These are phyloP conservation scores for Celastrina argiolus DNA, from an alignment of 2,888 invertebrate species.

Conservation along the genomic window DNA sequence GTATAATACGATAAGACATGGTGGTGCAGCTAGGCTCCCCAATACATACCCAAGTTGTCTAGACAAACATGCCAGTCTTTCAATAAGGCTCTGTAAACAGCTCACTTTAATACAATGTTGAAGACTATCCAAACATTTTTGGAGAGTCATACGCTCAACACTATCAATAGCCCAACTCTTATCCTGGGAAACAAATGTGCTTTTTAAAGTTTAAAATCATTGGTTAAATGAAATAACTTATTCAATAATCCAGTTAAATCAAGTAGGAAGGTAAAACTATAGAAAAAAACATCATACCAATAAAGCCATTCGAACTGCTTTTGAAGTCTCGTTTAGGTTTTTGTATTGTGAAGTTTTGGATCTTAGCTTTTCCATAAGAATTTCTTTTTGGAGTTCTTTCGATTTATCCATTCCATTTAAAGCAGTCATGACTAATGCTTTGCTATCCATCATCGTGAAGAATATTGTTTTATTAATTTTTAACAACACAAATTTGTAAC, in stretches of 20 bases:
- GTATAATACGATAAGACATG: no score
- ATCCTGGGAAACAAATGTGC: conserved; percentile 77
- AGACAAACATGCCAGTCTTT: conserved; percentile 93
- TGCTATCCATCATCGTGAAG: conserved; percentile 57
- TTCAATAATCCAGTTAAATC: neutral
- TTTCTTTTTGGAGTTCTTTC: conserved; percentile 83
- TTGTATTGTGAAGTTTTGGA: conserved; percentile 90
- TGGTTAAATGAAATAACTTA: neutral
- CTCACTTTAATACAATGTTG: conserved; percentile 96
- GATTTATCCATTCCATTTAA: conserved; percentile 63
- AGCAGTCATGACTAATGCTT: conserved; percentile 52
- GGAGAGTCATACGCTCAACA: conserved; percentile 89
- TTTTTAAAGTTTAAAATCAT: conserved; percentile 15
- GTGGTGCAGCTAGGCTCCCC: neutral
- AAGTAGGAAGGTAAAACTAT: neutral
- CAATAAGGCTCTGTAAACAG: conserved; percentile 93
- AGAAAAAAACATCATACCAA: conserved; percentile 76
- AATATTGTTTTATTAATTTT: conserved; percentile 32
- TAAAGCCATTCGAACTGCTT: conserved; percentile 91
- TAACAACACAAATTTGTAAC: conserved; percentile 36
- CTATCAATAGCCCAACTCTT: conserved; percentile 92
- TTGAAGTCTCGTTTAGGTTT: conserved; percentile 90
- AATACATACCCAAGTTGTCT: conserved; percentile 87
- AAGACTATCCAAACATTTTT: conserved; percentile 93
- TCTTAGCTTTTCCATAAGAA: conserved; percentile 94